These are phyloP conservation scores for Drosophila vallismaia DNA, from an alignment of 2,888 invertebrate genomes.

Conservation along the genomic window DNA sequence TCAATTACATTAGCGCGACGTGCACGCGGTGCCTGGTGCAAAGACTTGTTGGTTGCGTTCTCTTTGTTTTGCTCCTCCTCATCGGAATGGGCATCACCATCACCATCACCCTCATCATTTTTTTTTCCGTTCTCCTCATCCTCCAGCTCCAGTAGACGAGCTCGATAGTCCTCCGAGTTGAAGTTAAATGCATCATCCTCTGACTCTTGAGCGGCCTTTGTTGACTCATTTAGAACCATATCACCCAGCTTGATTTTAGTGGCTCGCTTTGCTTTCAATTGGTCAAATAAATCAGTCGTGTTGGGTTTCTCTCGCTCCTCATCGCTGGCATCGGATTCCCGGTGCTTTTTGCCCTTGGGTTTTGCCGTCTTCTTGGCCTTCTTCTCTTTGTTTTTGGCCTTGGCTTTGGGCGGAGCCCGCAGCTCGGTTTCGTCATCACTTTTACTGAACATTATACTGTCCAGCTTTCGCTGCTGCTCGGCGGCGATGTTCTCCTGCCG, in stretches of 20 bases:
- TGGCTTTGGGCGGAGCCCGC: conserved; percentile 55
- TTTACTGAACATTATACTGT: conserved; percentile 81
- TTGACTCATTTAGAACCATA: conserved; percentile 66
- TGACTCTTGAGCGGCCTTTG: conserved; percentile 38
- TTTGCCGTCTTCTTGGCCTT: conserved; percentile 40
- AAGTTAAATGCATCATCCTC: conserved; percentile 79
- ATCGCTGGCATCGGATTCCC: conserved; percentile 1
- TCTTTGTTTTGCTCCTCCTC: conserved; percentile 51
- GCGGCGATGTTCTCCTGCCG: conserved; percentile 62
- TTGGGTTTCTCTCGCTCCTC: conserved; percentile 47
- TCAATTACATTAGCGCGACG: conserved; percentile 83
- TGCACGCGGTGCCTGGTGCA: conserved; percentile 61
- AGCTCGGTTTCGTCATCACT: conserved; percentile 82
- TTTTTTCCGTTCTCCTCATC: conserved; percentile 40
- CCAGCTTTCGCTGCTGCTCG: conserved; percentile 77
- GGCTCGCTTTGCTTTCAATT: conserved; percentile 76
- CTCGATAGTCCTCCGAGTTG: conserved; percentile 82
- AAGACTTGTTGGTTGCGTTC: conserved; percentile 67
- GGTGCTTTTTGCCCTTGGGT: conserved; percentile 11
- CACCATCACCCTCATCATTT: conserved; percentile 15
- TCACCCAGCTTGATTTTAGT: conserved; percentile 72
- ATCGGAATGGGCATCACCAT: conserved; percentile 7
- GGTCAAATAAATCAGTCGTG: conserved; percentile 72
- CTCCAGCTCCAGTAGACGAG: conserved; percentile 81
- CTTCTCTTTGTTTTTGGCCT: conserved; percentile 13